A percentile compares a stretch with the other conserved stretches of the same genome.
phyloP scores from a whole-genome alignment of 2,888 invertebrate genomes.

The Adelphocoris suturalis region DNA sequence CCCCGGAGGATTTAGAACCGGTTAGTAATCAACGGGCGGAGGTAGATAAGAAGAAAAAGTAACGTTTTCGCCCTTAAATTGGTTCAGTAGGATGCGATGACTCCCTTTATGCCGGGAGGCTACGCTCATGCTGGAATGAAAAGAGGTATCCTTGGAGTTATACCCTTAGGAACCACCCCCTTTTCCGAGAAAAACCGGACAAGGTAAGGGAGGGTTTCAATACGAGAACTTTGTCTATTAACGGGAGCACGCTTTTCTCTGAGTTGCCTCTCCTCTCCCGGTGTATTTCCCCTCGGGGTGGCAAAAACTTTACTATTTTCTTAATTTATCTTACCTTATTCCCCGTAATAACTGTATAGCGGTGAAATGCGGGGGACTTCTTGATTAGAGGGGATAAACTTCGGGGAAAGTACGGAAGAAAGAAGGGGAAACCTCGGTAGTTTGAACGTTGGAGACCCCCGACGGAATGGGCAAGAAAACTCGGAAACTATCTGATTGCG shows the following conservation, averaged over 20 bases:
- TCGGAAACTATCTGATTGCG: conserved; percentile 61
- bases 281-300: conserved; percentile 3
- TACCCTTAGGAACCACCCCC: background rate
- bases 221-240: conserved; percentile 65
- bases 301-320: conserved; percentile 64
- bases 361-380: conserved; percentile 16
- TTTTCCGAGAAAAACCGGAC: background rate
- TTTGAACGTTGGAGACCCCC: background rate
- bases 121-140: conserved; percentile 22
- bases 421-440: background rate
- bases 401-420: too few relatives aligned
- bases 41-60: conserved; percentile 10
- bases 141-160: conserved; percentile 38
- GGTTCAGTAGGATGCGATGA: conserved; percentile 58
- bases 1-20: conserved; percentile 46
- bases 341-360: conserved; percentile 52
- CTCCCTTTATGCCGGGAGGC: conserved; percentile 9
- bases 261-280: background rate
- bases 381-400: conserved; percentile 63
- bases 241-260: conserved; percentile 53
- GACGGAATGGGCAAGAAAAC: background rate
- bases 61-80: conserved; percentile 58
- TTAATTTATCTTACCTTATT: conserved; percentile 66
- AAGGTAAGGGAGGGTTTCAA: background rate
- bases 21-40: conserved; percentile 53